Percentiles rank a stretch among this genome's conserved stretches.
Conservation (phyloP, 1,140 invertebrate species). For the Drosophila sucinea region DNA sequence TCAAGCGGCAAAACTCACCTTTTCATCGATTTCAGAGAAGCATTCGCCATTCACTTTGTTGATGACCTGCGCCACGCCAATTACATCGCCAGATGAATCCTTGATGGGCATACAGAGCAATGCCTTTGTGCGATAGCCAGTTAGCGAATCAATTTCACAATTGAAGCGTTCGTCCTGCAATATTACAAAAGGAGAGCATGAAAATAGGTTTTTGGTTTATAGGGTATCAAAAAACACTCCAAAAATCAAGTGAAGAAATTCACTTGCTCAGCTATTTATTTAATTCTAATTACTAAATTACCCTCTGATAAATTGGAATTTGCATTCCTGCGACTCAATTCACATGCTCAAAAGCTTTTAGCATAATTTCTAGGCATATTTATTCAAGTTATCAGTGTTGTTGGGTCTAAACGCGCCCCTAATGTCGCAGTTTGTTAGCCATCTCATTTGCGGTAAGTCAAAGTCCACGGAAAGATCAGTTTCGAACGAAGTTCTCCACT, state of each 20-base stretch:
- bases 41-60: conserved; percentile 93
- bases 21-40: conserved; percentile 93
- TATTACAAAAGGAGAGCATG: conserved; percentile 7
- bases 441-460: conserved; percentile 35
- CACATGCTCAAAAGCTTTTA: neutral
- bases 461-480: conserved; percentile 36
- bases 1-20: conserved; percentile 82
- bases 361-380: neutral
- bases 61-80: conserved; percentile 98
- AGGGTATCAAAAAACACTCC: too few species aligned
- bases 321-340: too few species aligned
- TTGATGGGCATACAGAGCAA: conserved; percentile 98
- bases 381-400: conserved; percentile 19
- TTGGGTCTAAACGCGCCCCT: conserved; percentile 19
- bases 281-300: conserved; percentile 5
- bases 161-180: conserved; percentile 94
- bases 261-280: too few species aligned
- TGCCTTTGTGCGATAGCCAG: conserved; percentile 95
- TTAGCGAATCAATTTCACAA: conserved; percentile 95
- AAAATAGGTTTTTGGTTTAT: neutral
- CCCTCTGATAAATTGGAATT: neutral
- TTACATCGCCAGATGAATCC: conserved; percentile 96
- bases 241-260: too few species aligned
- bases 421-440: conserved; percentile 36
- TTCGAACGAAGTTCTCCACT: neutral